Conservation (phyloP, 2,797 vertebrate genomes). For the Rallus crepitans region DNA sequence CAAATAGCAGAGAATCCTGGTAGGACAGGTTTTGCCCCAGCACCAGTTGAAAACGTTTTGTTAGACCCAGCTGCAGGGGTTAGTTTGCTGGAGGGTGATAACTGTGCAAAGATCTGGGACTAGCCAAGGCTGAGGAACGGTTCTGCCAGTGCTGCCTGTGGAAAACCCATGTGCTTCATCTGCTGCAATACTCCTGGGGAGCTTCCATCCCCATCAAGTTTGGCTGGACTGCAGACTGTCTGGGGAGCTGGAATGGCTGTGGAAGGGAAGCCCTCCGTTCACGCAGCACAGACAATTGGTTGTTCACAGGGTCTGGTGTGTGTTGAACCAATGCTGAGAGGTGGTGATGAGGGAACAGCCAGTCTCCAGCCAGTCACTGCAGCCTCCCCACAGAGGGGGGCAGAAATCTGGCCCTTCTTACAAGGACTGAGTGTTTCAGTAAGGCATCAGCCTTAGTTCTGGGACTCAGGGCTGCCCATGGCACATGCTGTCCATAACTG, state of each 20-base stretch:
- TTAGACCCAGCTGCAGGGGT: not conserved
- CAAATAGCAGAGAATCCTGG: not conserved
- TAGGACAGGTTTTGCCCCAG: not conserved
- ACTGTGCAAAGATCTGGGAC: not conserved
- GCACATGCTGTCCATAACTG: not conserved
- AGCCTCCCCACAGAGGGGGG: not conserved
- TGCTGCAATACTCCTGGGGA: not conserved
- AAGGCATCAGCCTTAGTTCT: constrained; percentile 22
- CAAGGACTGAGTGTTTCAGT: not conserved
- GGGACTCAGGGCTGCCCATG: not conserved
- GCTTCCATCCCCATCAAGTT: not conserved
- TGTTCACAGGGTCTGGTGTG: not conserved
- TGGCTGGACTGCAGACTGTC: not conserved
- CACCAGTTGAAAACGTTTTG: not conserved
- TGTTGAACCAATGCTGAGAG: not conserved
- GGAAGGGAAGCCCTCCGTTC: not conserved
- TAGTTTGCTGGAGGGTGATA: not conserved
- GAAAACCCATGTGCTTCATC: not conserved
- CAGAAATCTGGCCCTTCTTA: constrained; percentile 18
- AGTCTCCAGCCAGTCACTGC: constrained; percentile 15
- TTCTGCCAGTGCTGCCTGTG: not conserved
- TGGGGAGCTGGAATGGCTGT: not conserved
- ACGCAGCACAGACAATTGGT: not conserved
- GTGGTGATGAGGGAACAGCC: not conserved
- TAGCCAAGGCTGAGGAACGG: not conserved